These are phyloP conservation scores for Ondatra zibethicus DNA, from an alignment of 2,113 vertebrate genomes.

Conservation along the genomic window DNA sequence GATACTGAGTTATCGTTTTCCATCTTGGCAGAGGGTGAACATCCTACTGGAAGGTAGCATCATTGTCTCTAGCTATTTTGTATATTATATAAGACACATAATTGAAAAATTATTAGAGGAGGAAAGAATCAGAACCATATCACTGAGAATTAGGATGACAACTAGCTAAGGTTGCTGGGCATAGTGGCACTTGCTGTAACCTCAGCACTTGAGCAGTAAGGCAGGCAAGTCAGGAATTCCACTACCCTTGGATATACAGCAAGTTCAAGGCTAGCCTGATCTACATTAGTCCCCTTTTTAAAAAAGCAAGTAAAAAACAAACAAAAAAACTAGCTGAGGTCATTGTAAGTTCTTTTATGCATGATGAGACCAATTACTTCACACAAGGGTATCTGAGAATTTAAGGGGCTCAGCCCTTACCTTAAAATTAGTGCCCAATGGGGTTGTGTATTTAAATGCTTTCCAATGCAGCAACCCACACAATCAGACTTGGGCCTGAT, in stretches of 20 bases:
- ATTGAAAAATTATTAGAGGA: neutral
- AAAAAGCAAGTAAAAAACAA: too few species aligned
- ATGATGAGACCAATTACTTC: neutral
- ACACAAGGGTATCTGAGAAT: neutral
- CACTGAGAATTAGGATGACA: neutral
- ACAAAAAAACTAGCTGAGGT: neutral
- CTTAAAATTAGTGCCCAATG: neutral
- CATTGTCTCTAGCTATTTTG: neutral
- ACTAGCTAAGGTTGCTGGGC: neutral
- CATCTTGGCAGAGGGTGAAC: neutral
- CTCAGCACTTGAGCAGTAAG: neutral
- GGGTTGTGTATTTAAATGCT: neutral
- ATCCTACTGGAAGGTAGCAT: neutral
- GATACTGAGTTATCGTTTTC: neutral
- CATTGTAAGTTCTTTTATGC: neutral
- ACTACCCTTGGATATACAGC: neutral
- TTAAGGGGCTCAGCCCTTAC: slow-evolving; percentile 21
- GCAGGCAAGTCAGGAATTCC: neutral
- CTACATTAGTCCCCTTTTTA: neutral
- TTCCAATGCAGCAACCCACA: neutral
- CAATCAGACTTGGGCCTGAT: neutral
- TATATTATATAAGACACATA: neutral
- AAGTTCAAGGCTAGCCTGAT: neutral
- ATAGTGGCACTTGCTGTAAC: neutral
- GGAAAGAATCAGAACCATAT: neutral